These are phyloP conservation scores for Elegia similella DNA, from an alignment of 2,888 invertebrate genomes.

Conservation along the genomic window DNA sequence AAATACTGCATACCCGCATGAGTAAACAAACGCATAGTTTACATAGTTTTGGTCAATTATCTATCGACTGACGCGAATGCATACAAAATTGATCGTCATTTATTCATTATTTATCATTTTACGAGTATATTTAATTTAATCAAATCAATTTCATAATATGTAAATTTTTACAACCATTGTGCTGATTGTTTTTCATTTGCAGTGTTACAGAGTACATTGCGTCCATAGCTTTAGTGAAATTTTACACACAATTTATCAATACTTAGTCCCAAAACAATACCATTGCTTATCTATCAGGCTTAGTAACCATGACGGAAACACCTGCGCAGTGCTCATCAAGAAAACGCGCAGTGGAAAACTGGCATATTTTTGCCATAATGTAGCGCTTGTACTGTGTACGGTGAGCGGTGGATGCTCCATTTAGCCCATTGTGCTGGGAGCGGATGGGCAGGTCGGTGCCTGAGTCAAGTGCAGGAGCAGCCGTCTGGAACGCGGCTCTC, in stretches of 20 bases:
- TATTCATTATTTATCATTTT: background rate
- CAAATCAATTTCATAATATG: too few relatives aligned
- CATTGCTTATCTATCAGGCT: slow-evolving; percentile 9
- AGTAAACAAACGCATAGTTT: background rate
- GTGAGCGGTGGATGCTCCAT: slow-evolving; percentile 52
- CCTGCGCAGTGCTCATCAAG: slow-evolving; percentile 20
- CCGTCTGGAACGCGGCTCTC: slow-evolving; percentile 65
- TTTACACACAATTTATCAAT: slow-evolving; percentile 3
- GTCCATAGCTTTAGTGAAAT: background rate
- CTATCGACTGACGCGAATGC: background rate
- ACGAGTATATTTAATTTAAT: background rate
- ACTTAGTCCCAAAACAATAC: background rate
- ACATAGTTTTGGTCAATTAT: slow-evolving; percentile 2
- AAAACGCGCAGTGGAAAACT: slow-evolving; percentile 14
- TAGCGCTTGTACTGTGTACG: slow-evolving; percentile 17
- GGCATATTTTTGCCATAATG: slow-evolving; percentile 9
- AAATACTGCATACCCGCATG: slow-evolving; percentile 4
- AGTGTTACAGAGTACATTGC: background rate
- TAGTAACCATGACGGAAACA: slow-evolving; percentile 21
- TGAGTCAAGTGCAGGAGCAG: slow-evolving; percentile 76
- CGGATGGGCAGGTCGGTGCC: slow-evolving; percentile 58
- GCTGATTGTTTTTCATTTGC: background rate
- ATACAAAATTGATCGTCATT: background rate
- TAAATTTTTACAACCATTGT: too few relatives aligned
- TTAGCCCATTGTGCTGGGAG: slow-evolving; percentile 55